phyloP scores from a whole-genome alignment of 2,888 invertebrate species.

The Orthosia cruda region DNA sequence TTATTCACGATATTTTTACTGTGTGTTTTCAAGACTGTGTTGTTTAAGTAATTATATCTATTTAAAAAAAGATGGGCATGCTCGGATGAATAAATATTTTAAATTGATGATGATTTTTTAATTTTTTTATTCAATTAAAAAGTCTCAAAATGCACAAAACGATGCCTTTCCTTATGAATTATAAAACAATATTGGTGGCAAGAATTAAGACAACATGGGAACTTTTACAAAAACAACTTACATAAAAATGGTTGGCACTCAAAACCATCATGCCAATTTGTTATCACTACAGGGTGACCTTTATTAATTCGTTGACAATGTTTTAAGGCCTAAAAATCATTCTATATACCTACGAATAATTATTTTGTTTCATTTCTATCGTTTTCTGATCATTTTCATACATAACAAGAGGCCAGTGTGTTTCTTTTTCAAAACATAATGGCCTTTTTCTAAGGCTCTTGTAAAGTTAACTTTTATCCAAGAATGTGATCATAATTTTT shows the following conservation, averaged over 20 bases:
- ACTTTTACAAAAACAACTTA: too few relatives aligned
- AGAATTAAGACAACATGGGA: slow-evolving; percentile 39
- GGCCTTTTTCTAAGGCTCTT: too few relatives aligned
- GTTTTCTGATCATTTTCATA: not conserved
- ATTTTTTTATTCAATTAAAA: slow-evolving; percentile 29
- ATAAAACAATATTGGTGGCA: slow-evolving; percentile 55
- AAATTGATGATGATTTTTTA: not conserved
- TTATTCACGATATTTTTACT: slow-evolving; percentile 64
- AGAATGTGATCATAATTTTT: too few relatives aligned
- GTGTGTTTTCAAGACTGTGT: slow-evolving; percentile 81
- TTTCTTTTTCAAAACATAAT: not conserved
- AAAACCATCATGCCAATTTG: too few relatives aligned
- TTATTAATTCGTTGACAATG: not conserved
- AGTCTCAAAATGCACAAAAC: slow-evolving; percentile 36
- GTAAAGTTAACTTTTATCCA: too few relatives aligned
- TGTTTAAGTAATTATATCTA: slow-evolving; percentile 71
- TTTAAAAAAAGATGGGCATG: slow-evolving; percentile 62
- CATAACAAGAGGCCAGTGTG: not conserved
- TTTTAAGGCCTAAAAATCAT: not conserved
- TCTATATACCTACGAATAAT: too few relatives aligned
- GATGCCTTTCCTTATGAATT: slow-evolving; percentile 53
- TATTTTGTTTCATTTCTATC: too few relatives aligned
- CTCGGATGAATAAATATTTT: slow-evolving; percentile 42
- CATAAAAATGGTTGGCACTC: too few relatives aligned
- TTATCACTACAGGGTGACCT: not conserved